Conservation (phyloP, 2,113 vertebrate genomes). For the Barbus barbus region DNA sequence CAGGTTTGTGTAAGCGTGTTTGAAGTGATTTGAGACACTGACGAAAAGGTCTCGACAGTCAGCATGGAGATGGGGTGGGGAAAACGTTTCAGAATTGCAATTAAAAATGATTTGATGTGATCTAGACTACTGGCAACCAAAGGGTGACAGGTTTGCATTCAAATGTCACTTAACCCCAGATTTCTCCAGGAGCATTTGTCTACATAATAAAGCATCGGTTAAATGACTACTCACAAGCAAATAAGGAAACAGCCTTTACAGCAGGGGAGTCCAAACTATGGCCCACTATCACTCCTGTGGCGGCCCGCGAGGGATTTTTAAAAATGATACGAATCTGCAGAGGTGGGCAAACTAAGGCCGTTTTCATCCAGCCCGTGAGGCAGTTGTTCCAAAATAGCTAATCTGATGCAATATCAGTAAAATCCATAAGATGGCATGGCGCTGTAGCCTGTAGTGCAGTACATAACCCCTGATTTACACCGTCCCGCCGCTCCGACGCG, state of each 20-base stretch:
- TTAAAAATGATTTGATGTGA: neutral
- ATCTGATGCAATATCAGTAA: too few species aligned
- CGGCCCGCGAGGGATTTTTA: too few species aligned
- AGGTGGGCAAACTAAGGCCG: too few species aligned
- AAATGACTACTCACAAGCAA: neutral
- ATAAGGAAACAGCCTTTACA: neutral
- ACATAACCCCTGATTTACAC: too few species aligned
- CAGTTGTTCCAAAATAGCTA: too few species aligned
- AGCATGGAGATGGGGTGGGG: neutral
- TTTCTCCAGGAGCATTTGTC: neutral
- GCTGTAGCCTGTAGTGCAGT: too few species aligned
- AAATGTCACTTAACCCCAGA: neutral
- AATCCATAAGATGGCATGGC: too few species aligned
- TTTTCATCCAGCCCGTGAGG: too few species aligned
- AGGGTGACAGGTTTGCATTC: neutral
- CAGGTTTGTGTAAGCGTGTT: constrained; percentile 14
- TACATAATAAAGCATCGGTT: neutral
- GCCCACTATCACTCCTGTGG: too few species aligned
- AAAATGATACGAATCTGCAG: too few species aligned
- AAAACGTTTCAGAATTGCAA: neutral
- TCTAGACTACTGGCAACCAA: neutral
- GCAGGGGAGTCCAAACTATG: too few species aligned
- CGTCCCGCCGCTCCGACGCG: too few species aligned
- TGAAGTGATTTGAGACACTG: neutral
- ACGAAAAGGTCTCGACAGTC: neutral